Conservation (phyloP, 2,113 vertebrate species). For the Cepphus grylle region DNA sequence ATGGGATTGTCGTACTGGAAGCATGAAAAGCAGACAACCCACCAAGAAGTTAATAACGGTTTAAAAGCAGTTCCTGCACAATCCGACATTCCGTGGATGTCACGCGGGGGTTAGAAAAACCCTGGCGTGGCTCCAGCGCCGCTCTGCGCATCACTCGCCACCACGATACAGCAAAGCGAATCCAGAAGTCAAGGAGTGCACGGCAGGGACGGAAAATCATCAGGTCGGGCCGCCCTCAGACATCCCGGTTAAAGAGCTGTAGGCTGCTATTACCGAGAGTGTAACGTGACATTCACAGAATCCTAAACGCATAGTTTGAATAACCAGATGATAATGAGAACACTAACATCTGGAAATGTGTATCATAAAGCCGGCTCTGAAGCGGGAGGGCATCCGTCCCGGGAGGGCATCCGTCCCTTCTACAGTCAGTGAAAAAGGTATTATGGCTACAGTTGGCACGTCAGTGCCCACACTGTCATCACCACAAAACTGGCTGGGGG, state of each 20-base stretch:
- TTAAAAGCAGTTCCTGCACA: conserved; percentile 27
- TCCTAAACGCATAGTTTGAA: not conserved
- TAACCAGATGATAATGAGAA: conserved; percentile 5
- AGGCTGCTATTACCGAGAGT: not conserved
- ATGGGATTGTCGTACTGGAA: not conserved
- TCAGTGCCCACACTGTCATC: not conserved
- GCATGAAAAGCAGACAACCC: not conserved
- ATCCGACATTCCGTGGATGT: conserved; percentile 23
- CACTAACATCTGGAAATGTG: not conserved
- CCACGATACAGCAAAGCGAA: conserved; percentile 21
- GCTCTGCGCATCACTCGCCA: not conserved
- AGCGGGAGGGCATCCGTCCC: rapidly evolving
- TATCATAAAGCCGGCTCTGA: not conserved
- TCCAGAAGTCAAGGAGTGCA: not conserved
- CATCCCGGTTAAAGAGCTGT: not conserved
- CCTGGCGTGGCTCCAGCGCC: not conserved
- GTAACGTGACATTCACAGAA: not conserved
- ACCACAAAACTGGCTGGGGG: not conserved
- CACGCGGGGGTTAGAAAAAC: conserved; percentile 38
- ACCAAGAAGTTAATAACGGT: conserved; percentile 4
- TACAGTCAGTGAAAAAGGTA: not conserved
- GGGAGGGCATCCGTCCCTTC: not conserved
- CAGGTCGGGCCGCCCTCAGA: not conserved
- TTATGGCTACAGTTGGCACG: not conserved
- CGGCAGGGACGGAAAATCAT: not conserved